Percentiles rank a stretch among this genome's conserved stretches.
Conservation (phyloP, 2,797 vertebrate genomes). For the Potorous gilbertii region DNA sequence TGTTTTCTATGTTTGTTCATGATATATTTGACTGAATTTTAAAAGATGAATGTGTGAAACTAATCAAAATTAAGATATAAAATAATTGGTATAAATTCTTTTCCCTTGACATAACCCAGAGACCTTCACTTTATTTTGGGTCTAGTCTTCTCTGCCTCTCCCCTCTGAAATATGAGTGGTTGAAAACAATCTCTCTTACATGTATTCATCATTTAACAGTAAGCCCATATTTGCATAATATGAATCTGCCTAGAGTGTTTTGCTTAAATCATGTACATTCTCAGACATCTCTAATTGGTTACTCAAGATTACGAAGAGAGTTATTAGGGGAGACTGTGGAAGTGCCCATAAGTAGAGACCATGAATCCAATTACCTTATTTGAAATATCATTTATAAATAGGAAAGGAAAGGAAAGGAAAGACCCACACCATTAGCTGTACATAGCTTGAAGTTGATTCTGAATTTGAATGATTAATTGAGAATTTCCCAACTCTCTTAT, state of each 20-base stretch:
- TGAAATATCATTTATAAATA: background rate
- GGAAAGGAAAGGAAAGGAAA: background rate
- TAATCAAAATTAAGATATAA: background rate
- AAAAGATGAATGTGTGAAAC: background rate
- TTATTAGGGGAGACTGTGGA: conserved; percentile 33
- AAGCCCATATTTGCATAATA: background rate
- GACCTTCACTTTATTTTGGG: background rate
- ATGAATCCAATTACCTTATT: background rate
- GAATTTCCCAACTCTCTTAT: background rate
- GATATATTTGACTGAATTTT: background rate
- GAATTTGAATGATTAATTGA: background rate
- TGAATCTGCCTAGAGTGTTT: background rate
- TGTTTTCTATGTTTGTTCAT: background rate
- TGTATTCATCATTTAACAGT: background rate
- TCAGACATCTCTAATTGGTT: conserved; percentile 6
- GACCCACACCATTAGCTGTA: background rate
- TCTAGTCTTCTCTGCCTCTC: background rate
- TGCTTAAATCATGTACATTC: background rate
- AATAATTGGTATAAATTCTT: background rate
- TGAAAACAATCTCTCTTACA: background rate
- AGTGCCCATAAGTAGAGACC: background rate
- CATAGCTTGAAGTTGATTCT: background rate
- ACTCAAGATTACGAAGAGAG: conserved; percentile 25
- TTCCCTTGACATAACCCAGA: background rate
- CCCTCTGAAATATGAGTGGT: background rate